Conservation (phyloP, 2,888 invertebrate genomes). For the Eristalinus aeneus region DNA sequence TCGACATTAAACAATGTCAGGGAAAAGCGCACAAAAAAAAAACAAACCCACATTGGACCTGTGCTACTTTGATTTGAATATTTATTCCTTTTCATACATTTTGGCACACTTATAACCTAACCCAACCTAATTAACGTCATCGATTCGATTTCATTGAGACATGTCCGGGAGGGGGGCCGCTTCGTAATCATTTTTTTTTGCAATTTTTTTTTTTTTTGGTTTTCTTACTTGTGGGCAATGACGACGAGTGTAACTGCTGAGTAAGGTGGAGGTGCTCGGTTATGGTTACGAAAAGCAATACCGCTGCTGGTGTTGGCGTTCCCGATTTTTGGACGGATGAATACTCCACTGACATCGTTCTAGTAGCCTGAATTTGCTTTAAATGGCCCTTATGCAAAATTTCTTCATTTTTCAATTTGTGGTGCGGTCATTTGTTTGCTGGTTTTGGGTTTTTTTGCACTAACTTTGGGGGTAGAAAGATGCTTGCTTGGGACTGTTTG, state of each 20-base stretch:
- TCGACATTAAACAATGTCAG: not conserved
- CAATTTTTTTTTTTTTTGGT: not conserved
- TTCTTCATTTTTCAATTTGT: not conserved
- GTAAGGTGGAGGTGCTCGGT: not conserved
- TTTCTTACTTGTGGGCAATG: slow-evolving; percentile 5
- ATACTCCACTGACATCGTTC: slow-evolving; percentile 56
- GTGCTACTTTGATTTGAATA: slow-evolving; percentile 52
- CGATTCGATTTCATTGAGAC: slow-evolving; percentile 58
- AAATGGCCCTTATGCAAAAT: slow-evolving; percentile 28
- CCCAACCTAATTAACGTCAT: slow-evolving; percentile 60
- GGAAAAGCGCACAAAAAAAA: not conserved
- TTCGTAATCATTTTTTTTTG: slow-evolving; percentile 25
- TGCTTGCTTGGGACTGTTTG: too few relatives aligned
- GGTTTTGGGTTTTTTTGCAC: too few relatives aligned
- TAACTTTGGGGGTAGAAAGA: too few relatives aligned
- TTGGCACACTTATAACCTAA: slow-evolving; percentile 54
- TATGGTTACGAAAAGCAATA: slow-evolving; percentile 38
- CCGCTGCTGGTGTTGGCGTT: slow-evolving; percentile 21
- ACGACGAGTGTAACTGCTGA: slow-evolving; percentile 25
- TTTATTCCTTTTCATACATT: slow-evolving; percentile 14
- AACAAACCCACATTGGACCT: slow-evolving; percentile 35
- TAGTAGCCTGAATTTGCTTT: slow-evolving; percentile 47
- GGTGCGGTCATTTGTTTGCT: not conserved
- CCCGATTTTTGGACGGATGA: slow-evolving; percentile 28
- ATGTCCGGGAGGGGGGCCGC: slow-evolving; percentile 16